Conservation (phyloP, 2,797 vertebrate genomes). For the Oreonectes daqikongensis region DNA sequence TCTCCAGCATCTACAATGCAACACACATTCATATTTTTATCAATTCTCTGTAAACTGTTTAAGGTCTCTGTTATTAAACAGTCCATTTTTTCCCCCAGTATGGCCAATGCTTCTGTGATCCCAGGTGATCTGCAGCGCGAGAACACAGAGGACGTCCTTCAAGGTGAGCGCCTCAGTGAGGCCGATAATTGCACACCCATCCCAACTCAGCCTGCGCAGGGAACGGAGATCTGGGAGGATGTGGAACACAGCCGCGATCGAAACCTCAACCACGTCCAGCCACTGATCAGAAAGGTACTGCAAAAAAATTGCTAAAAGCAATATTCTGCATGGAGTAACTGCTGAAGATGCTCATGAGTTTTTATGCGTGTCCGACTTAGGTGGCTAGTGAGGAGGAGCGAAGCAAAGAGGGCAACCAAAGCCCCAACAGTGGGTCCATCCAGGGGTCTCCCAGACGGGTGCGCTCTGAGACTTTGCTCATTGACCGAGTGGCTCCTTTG, state of each 20-base stretch:
- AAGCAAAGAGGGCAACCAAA: constrained; percentile 88
- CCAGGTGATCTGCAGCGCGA: constrained; percentile 92
- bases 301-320: constrained; percentile 23
- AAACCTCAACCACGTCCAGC: constrained; percentile 83
- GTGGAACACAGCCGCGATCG: constrained; percentile 91
- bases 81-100: constrained; percentile 71
- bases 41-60: constrained; percentile 39
- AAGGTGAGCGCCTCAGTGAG: constrained; percentile 95
- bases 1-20: not conserved
- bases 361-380: constrained; percentile 66
- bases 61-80: not conserved
- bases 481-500: constrained; percentile 87
- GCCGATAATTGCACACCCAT: constrained; percentile 91
- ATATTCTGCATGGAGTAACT: not conserved
- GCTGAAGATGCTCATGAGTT: not conserved
- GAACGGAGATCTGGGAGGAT: constrained; percentile 93
- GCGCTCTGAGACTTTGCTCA: constrained; percentile 89
- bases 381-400: constrained; percentile 93
- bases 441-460: constrained; percentile 92
- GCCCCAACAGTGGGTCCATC: constrained; percentile 87
- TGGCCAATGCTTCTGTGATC: constrained; percentile 96
- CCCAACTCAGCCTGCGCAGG: constrained; percentile 78
- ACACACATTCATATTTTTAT: not conserved
- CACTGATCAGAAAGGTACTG: constrained; percentile 88
- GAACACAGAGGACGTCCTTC: constrained; percentile 98